Evolutionary conservation across 2,797 vertebrate species (phyloP).

Genomic region (Paramormyrops hopkinsi): DNA sequence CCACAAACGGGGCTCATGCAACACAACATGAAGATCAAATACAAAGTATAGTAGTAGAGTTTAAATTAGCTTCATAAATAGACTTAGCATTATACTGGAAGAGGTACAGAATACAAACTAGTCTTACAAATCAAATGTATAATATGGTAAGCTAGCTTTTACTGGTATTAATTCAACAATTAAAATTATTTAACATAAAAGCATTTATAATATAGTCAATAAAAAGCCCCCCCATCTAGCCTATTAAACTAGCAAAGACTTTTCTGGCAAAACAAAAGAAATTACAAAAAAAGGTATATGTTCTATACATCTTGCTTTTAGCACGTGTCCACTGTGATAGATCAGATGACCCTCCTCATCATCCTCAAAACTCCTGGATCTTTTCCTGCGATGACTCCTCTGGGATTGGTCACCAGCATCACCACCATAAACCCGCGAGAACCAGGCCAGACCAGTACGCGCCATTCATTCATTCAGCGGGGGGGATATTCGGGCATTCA

Average conservation of each 20-base stretch:
- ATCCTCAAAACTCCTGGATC: constrained; percentile 91
- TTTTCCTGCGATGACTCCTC: constrained; percentile 85
- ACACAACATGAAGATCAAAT: constrained; percentile 10
- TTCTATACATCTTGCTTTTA: constrained; percentile 95
- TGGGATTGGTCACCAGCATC: constrained; percentile 77
- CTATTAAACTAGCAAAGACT: constrained; percentile 36
- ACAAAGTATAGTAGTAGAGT: constrained; percentile 8
- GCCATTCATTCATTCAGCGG: constrained; percentile 84
- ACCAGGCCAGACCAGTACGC: constrained; percentile 76
- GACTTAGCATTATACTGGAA: neutral
- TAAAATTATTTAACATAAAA: neutral
- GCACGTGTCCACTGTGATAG: constrained; percentile 98
- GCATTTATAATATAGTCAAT: constrained; percentile 8
- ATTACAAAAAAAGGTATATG: constrained; percentile 80
- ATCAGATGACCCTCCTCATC: constrained; percentile 98
- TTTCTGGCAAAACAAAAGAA: constrained; percentile 58
- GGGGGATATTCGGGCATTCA: constrained; percentile 88
- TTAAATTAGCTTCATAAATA: constrained; percentile 13
- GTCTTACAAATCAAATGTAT: neutral
- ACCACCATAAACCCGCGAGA: constrained; percentile 78
- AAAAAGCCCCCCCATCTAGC: constrained; percentile 30
- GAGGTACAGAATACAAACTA: neutral
- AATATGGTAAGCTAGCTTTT: neutral
- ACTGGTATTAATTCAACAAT: neutral
- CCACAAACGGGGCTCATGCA: constrained; percentile 26